Evolutionary conservation across 1,140 invertebrate species (phyloP).

Genomic region (Pentalonia nigronervosa): DNA sequence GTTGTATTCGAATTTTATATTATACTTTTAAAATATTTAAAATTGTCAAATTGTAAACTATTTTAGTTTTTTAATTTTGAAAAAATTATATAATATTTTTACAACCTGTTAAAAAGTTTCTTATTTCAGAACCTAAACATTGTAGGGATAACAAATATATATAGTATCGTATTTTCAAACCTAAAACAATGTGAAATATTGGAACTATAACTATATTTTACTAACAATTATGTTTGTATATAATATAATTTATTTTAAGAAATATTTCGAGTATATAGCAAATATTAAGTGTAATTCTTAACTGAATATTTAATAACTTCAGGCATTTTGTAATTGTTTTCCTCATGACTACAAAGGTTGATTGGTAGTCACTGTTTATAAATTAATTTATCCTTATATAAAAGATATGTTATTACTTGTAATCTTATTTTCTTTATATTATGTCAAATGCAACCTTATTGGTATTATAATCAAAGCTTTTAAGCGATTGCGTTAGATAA

Average conservation of each 20-base stretch:
- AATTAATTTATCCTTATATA: not conserved
- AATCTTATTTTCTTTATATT: too few relatives aligned
- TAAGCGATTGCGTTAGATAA: not conserved
- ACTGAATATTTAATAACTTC: not conserved
- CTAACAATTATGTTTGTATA: not conserved
- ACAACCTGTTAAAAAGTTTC: conserved; percentile 9
- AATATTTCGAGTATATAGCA: not conserved
- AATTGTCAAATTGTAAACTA: not conserved
- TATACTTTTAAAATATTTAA: not conserved
- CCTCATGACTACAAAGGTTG: not conserved
- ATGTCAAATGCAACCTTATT: not conserved
- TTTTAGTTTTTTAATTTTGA: conserved; percentile 4
- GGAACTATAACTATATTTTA: not conserved
- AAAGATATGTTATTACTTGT: not conserved
- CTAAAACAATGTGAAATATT: not conserved
- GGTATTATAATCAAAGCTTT: not conserved
- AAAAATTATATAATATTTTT: not conserved
- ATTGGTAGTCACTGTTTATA: not conserved
- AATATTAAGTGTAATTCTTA: not conserved
- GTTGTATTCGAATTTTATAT: not conserved
- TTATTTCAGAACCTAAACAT: not conserved
- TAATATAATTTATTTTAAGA: not conserved
- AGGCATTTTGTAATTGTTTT: not conserved
- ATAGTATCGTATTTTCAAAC: not conserved
- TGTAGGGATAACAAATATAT: not conserved